Conservation (phyloP, 2,888 invertebrate genomes). For the Acrocera orbiculus region DNA sequence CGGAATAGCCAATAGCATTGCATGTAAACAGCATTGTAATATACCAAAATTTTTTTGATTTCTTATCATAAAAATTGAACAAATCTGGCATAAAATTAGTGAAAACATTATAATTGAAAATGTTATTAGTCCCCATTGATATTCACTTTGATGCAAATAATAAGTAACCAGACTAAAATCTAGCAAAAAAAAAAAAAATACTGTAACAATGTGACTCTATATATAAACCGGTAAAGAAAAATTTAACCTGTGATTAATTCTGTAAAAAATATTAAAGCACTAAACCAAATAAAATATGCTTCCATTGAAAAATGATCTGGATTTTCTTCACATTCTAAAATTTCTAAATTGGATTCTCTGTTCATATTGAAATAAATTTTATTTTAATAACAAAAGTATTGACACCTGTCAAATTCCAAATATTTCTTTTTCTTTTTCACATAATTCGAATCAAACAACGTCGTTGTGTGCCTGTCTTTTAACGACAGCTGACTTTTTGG, state of each 20-base stretch:
- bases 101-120: slow-evolving; percentile 12
- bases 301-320: slow-evolving; percentile 14
- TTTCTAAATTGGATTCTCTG: no score
- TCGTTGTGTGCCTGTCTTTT: no score
- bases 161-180: slow-evolving; percentile 12
- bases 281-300: slow-evolving; percentile 14
- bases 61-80: slow-evolving; percentile 11
- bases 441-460: no score
- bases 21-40: slow-evolving; percentile 9
- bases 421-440: no score
- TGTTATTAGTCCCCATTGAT: slow-evolving; percentile 12
- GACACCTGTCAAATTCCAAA: no score
- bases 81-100: slow-evolving; percentile 12
- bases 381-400: no score
- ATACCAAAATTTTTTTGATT: slow-evolving; percentile 9
- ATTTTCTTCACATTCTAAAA: no score
- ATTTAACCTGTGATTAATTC: slow-evolving; percentile 12
- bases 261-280: slow-evolving; percentile 13
- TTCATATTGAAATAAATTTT: no score
- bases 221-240: neutral
- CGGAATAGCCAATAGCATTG: slow-evolving; percentile 11
- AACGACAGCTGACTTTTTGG: no score
- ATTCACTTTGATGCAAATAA: slow-evolving; percentile 12
- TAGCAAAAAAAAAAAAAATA: slow-evolving; percentile 5
- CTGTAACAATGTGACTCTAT: neutral